Conservation (phyloP, 1,140 invertebrate species). For the Drosophila saltans region DNA sequence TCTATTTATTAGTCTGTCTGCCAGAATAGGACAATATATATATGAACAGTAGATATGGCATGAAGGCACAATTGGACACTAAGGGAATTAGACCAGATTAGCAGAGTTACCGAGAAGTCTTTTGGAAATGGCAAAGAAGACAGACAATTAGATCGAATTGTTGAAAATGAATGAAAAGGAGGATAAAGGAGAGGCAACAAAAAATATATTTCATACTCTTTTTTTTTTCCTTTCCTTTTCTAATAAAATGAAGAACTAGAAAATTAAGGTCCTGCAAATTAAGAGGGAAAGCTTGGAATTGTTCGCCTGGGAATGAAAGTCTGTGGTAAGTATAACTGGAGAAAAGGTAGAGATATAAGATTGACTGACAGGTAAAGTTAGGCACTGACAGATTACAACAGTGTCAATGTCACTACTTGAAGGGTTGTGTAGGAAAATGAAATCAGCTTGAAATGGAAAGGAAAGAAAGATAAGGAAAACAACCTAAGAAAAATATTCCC, state of each 20-base stretch:
- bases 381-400: background rate
- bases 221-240: background rate
- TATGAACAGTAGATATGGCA: background rate
- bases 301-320: too few relatives aligned
- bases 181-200: background rate
- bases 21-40: slow-evolving; percentile 1
- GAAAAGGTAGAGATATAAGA: background rate
- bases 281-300: background rate
- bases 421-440: too few relatives aligned
- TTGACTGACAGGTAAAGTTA: background rate
- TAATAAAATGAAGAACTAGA: background rate
- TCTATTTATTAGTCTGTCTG: slow-evolving; percentile 63
- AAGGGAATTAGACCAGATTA: slow-evolving; percentile 12
- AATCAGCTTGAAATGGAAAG: too few relatives aligned
- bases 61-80: slow-evolving; percentile 1
- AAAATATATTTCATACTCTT: background rate
- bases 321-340: background rate
- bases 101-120: slow-evolving; percentile 3
- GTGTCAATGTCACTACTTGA: too few relatives aligned
- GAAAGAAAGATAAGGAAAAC: too few relatives aligned
- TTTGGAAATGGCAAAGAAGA: slow-evolving; percentile 17
- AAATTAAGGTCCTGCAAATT: slow-evolving; percentile 4
- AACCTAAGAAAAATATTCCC: too few relatives aligned
- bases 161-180: background rate
- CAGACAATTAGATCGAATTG: slow-evolving; percentile 34